Base-by-base conservation (phyloP, 37 sponge, comb jelly and placozoan species). In the Eunapius fragilis region DNA sequence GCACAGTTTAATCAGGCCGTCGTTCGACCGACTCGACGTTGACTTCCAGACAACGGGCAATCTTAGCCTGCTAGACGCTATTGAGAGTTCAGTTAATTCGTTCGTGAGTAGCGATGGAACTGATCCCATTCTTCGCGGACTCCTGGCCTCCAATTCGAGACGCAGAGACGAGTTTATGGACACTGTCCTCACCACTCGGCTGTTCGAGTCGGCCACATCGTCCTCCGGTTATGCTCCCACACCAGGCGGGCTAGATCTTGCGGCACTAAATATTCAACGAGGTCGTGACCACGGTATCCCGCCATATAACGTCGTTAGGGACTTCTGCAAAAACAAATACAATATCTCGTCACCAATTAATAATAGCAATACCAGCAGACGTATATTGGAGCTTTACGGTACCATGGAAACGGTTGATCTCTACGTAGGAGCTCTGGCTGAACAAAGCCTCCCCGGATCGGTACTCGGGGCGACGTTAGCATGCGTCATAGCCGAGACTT, bases 271-370 rank as follows among this genome's bases (percentile, higher is more conserved):
- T 77, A 90, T 97, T 26, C 96, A 97, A 68, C 80, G 98, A 33
- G 91, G 94, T 0, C 89, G 98, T 38, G 98, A 97, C 50, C 94
- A 95, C 80, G 98, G 98, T 25, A 85, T 99, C 2, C 91, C 98
- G 14, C 79, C 93, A 0, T 95, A 97, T 80, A 77, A 38, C 30
- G 76, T 88, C 72, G 93, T 70, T 80, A 81, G 87, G 69, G 79
- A 90, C 19, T 88, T 78, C 78, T 97, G 96, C 31, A 2, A 50
- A 9, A 36, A 74, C 13, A 31, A 50, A 3, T 95, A 79, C 49
- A 68, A 50, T 22, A 22, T 47, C 30, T 22, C 50, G 11, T 37
- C 71, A 19, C 71, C 73, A 14, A 76, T 92, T 79, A 79, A 84
- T 75, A 78, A 85, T 68, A 35, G 79, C 17, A 19, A 77, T 13